Conservation (phyloP, 2,888 invertebrate species). For the Dexiosoma caninum region DNA sequence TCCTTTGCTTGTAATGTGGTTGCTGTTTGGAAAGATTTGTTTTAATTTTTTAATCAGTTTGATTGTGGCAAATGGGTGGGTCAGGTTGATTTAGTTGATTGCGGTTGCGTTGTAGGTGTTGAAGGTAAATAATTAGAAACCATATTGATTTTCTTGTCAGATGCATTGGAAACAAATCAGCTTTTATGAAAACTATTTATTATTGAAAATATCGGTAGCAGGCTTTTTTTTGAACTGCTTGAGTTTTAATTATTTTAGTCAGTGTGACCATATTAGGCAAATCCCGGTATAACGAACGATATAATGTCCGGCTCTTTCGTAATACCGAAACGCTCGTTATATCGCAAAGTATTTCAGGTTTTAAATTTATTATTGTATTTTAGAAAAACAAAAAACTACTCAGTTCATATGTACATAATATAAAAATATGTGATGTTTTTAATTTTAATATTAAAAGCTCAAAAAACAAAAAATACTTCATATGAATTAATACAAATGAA, state of each 20-base stretch:
- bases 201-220: background rate
- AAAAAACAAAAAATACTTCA: too few relatives aligned
- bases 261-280: background rate
- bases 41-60: constrained; percentile 27
- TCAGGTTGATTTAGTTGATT: constrained; percentile 31
- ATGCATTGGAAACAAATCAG: background rate
- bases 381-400: too few relatives aligned
- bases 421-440: too few relatives aligned
- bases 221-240: constrained; percentile 9
- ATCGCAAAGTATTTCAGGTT: too few relatives aligned
- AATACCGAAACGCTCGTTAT: too few relatives aligned
- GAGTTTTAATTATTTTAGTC: background rate
- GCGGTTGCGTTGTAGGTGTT: constrained; percentile 44
- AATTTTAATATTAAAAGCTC: too few relatives aligned
- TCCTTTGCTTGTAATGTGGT: constrained; percentile 35
- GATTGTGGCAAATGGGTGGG: constrained; percentile 40
- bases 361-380: too few relatives aligned
- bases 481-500: too few relatives aligned
- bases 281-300: too few relatives aligned
- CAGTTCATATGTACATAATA: too few relatives aligned
- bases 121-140: constrained; percentile 30
- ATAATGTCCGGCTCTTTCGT: too few relatives aligned
- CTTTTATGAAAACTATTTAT: background rate
- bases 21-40: constrained; percentile 3
- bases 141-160: background rate